Evolutionary conservation across 2,797 vertebrate species (phyloP).

Genomic region (Darevskia nairensis): DNA sequence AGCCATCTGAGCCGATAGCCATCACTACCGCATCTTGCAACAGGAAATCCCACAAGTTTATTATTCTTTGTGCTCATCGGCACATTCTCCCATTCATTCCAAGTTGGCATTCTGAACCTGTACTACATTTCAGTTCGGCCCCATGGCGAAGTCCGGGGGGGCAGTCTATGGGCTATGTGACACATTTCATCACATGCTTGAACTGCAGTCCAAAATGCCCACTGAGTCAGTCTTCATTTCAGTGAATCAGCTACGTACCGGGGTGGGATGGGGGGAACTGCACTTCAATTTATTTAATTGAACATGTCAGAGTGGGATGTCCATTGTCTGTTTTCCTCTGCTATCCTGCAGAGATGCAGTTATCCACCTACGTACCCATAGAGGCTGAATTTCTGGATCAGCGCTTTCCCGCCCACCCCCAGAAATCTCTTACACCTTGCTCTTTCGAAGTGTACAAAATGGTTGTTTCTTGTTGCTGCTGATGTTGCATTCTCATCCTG

Average conservation of each 20-base stretch:
- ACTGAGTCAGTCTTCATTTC: background rate
- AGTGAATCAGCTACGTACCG: background rate
- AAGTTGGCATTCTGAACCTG: background rate
- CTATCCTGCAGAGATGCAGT: accelerated
- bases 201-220: background rate
- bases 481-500: background rate
- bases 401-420: background rate
- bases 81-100: background rate
- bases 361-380: background rate
- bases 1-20: background rate
- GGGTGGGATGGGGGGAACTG: too few species aligned
- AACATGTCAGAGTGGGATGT: background rate
- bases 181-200: background rate
- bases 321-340: accelerated
- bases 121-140: background rate
- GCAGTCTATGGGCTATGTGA: too few species aligned
- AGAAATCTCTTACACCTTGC: background rate
- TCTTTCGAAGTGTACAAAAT: background rate
- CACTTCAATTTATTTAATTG: background rate
- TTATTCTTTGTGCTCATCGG: background rate
- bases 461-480: background rate
- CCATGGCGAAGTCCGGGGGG: background rate
- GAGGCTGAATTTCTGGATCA: background rate
- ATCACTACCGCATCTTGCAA: background rate
- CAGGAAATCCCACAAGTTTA: background rate